A percentile compares a stretch with the other conserved stretches of the same genome.
phyloP scores from a whole-genome alignment of 2,113 vertebrate species.

The Oreocharis arfaki region DNA sequence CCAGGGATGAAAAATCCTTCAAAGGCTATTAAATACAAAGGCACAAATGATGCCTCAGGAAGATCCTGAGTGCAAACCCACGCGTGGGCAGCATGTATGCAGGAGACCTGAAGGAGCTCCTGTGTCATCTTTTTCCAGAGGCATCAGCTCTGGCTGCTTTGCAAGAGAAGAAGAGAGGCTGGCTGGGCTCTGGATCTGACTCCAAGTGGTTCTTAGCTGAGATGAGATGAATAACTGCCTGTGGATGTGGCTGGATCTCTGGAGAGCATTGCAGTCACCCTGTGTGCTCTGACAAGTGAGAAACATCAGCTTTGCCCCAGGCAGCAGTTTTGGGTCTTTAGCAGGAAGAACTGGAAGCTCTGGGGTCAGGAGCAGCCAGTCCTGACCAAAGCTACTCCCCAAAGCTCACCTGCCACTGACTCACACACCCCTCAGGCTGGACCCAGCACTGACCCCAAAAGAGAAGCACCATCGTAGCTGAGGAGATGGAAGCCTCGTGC shows the following conservation, averaged over 20 bases:
- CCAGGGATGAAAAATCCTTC: background rate
- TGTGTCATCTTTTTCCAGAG: background rate
- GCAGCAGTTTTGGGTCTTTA: background rate
- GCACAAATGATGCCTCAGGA: background rate
- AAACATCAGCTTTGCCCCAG: background rate
- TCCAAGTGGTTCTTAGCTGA: background rate
- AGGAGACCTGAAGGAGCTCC: background rate
- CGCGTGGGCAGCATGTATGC: background rate
- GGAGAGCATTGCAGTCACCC: background rate
- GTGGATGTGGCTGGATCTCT: background rate
- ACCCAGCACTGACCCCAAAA: background rate
- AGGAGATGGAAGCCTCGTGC: background rate
- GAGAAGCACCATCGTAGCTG: background rate
- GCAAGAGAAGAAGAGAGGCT: background rate
- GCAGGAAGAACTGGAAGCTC: background rate
- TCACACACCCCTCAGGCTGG: rapidly evolving
- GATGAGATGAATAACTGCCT: background rate
- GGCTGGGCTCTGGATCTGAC: background rate
- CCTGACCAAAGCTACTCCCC: too few species aligned
- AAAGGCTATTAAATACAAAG: background rate
- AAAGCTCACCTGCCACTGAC: background rate
- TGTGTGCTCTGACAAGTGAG: background rate
- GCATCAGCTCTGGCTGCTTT: background rate
- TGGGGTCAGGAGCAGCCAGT: background rate
- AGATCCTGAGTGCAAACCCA: background rate